A percentile compares a stretch with the other conserved stretches of the same genome.
These are phyloP conservation scores for Potamarius usumacintae DNA, from an alignment of 2,113 vertebrate genomes.

Conservation along the genomic window DNA sequence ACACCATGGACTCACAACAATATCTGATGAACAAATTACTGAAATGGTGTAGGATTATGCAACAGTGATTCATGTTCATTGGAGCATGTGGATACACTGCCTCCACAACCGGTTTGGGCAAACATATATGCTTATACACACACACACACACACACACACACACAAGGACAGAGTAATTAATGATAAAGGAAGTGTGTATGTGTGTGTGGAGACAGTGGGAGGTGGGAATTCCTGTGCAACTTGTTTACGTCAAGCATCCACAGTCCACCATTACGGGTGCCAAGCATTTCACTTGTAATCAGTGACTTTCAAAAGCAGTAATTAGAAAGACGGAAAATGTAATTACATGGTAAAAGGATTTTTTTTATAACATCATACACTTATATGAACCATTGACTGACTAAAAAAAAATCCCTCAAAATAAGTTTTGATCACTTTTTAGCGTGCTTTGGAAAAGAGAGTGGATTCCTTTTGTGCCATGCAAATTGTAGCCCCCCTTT, in stretches of 20 bases:
- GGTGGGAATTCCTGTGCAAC: constrained; percentile 19
- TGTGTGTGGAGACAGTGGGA: not conserved
- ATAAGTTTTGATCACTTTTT: not conserved
- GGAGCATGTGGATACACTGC: constrained; percentile 32
- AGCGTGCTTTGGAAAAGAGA: not conserved
- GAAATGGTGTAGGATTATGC: constrained; percentile 39
- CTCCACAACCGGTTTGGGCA: constrained; percentile 37
- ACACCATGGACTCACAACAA: constrained; percentile 8
- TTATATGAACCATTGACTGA: not conserved
- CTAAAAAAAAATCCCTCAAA: not conserved
- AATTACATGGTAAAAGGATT: not conserved
- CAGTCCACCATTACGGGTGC: not conserved
- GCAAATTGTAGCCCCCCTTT: constrained; percentile 13
- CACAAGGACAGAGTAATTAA: constrained; percentile 18
- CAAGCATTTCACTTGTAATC: not conserved
- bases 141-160: not conserved
- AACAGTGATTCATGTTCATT: constrained; percentile 53
- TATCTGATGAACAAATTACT: constrained; percentile 35
- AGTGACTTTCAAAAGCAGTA: not conserved
- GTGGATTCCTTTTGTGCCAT: not conserved
- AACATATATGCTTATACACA: constrained; percentile 6
- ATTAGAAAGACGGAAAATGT: not conserved
- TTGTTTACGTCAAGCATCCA: constrained; percentile 13
- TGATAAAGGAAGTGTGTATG: not conserved
- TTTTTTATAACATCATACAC: not conserved